Percentiles rank a stretch among this genome's conserved stretches.
Evolutionary conservation across 2,797 vertebrate species (phyloP).

Genomic region (Cryptoprocta ferox): DNA sequence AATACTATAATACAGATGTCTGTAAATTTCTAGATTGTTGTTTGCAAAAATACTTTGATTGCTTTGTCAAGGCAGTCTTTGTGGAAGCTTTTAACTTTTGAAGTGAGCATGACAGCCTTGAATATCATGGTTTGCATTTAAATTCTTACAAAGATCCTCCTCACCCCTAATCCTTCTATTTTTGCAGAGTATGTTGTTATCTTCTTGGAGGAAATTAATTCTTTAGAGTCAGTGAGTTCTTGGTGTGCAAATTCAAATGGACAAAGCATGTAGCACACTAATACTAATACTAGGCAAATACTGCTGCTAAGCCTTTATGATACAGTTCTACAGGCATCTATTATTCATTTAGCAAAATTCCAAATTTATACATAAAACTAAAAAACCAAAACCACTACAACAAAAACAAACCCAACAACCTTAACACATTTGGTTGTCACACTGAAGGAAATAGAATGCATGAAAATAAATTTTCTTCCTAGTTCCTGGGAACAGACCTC

Average conservation of each 20-base stretch:
- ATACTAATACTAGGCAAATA: background rate
- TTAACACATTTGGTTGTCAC: background rate
- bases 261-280: constrained; percentile 15
- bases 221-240: constrained; percentile 16
- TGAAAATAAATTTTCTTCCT: constrained; percentile 31
- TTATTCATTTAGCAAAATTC: constrained; percentile 47
- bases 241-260: constrained; percentile 57
- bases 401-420: background rate
- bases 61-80: constrained; percentile 66
- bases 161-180: constrained; percentile 32
- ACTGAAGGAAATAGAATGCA: background rate
- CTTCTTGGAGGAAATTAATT: constrained; percentile 60
- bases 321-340: background rate
- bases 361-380: constrained; percentile 7
- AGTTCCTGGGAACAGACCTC: background rate
- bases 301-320: background rate
- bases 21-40: constrained; percentile 72
- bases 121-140: constrained; percentile 64
- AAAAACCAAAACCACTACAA: background rate
- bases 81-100: constrained; percentile 62
- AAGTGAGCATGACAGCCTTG: constrained; percentile 49
- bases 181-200: constrained; percentile 33
- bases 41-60: constrained; percentile 71
- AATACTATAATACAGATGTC: constrained; percentile 70
- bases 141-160: constrained; percentile 44